Conservation (phyloP, 2,797 vertebrate species). For the Gallinago stenura region DNA sequence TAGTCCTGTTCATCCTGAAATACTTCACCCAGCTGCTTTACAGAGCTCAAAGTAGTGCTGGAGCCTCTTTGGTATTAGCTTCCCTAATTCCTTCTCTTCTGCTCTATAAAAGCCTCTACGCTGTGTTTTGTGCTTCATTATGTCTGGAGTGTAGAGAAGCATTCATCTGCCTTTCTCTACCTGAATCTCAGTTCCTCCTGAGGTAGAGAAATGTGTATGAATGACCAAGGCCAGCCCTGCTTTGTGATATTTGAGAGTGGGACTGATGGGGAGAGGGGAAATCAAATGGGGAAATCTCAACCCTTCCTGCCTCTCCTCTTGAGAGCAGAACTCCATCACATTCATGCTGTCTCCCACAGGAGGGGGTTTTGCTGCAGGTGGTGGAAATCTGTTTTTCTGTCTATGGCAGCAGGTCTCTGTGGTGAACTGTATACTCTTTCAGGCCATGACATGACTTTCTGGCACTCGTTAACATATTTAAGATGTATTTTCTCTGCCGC, state of each 20-base stretch:
- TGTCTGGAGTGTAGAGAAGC: background rate
- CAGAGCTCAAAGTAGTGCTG: background rate
- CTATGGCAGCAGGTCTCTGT: background rate
- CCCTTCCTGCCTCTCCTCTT: accelerated
- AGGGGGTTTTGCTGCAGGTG: background rate
- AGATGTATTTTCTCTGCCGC: background rate
- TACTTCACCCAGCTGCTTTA: background rate
- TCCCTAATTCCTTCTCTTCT: slow-evolving; percentile 20
- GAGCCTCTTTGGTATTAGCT: background rate
- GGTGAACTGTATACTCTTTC: background rate
- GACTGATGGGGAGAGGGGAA: background rate
- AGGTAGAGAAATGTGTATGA: background rate
- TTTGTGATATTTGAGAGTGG: background rate
- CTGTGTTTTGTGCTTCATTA: background rate
- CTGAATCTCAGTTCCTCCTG: background rate
- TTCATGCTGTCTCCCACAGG: accelerated
- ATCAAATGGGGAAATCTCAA: background rate
- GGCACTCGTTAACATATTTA: background rate
- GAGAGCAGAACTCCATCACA: background rate
- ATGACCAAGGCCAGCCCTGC: background rate
- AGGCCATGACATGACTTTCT: background rate
- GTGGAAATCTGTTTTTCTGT: background rate
- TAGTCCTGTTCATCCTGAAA: background rate
- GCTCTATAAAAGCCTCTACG: background rate
- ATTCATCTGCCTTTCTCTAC: background rate